Percentiles rank a stretch among this genome's conserved stretches.
phyloP scores from a whole-genome alignment of 1,140 invertebrate genomes.

The Brachionus angularis region DNA sequence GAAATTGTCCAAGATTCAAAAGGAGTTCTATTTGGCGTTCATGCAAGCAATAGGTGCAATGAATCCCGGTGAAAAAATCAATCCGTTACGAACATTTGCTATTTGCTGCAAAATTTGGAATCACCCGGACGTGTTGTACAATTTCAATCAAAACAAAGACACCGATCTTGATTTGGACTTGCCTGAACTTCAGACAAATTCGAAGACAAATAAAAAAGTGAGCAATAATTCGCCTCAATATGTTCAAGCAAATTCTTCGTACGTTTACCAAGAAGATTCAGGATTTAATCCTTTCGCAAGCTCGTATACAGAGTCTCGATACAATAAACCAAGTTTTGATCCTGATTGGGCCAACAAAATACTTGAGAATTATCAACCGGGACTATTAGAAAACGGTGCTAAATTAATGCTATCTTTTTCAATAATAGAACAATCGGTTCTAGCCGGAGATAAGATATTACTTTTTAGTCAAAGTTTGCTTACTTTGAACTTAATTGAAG shows the following conservation, averaged over 20 bases:
- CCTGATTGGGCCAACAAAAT: conserved; percentile 69
- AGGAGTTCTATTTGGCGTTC: conserved; percentile 77
- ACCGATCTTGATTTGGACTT: conserved; percentile 64
- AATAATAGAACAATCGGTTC: conserved; percentile 81
- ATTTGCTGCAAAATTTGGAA: conserved; percentile 99
- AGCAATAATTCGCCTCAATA: neutral
- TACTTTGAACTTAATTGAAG: conserved; percentile 92
- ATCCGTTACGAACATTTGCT: conserved; percentile 89
- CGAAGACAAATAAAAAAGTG: conserved; percentile 47
- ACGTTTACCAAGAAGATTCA: neutral
- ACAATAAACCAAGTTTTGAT: neutral
- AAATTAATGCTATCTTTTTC: conserved; percentile 92
- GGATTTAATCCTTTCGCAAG: conserved; percentile 10
- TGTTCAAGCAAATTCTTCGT: conserved; percentile 46
- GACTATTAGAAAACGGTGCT: conserved; percentile 82
- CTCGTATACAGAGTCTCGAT: conserved; percentile 15
- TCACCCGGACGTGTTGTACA: conserved; percentile 91
- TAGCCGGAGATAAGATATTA: conserved; percentile 81
- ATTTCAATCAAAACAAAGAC: conserved; percentile 75
- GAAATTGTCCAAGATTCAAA: conserved; percentile 17
- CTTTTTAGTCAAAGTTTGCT: conserved; percentile 94
- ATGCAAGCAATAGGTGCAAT: conserved; percentile 82
- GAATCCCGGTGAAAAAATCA: conserved; percentile 73
- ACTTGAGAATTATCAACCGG: conserved; percentile 79
- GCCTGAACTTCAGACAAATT: conserved; percentile 42